Conservation (phyloP, 2,113 vertebrate species). For the Galemys pyrenaicus region DNA sequence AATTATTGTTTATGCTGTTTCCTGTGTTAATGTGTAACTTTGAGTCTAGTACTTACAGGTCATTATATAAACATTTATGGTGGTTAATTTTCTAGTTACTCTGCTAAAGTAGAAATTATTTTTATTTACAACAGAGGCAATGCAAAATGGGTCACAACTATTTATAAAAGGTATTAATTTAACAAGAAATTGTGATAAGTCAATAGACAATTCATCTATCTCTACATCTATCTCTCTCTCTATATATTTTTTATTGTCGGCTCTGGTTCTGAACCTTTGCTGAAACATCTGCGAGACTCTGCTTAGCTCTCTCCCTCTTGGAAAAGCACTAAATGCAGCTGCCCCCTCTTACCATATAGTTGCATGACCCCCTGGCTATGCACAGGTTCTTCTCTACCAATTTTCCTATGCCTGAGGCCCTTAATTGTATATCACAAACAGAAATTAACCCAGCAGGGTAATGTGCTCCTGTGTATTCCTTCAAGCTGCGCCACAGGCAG, state of each 20-base stretch:
- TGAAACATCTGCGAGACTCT: neutral
- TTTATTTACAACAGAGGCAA: neutral
- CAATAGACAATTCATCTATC: neutral
- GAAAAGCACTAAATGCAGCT: neutral
- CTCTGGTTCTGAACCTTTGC: neutral
- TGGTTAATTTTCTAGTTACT: conserved; percentile 6
- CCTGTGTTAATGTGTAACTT: neutral
- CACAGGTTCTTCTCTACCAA: neutral
- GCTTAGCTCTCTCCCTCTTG: neutral
- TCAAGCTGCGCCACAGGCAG: neutral
- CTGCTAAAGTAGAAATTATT: neutral
- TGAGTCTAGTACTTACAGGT: neutral
- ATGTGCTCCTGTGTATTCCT: neutral
- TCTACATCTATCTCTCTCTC: no score
- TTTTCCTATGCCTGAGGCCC: neutral
- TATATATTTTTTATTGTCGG: no score
- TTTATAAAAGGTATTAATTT: neutral
- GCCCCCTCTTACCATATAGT: neutral
- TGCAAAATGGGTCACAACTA: neutral
- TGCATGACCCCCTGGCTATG: neutral
- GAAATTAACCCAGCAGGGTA: neutral
- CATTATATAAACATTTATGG: neutral
- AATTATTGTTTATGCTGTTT: neutral
- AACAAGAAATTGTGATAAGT: neutral
- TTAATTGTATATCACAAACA: neutral